Evolutionary conservation across 2,113 vertebrate genomes (phyloP), one percentile per base, ranked within the genome.

Genomic region (Hystrix brachyura): DNA sequence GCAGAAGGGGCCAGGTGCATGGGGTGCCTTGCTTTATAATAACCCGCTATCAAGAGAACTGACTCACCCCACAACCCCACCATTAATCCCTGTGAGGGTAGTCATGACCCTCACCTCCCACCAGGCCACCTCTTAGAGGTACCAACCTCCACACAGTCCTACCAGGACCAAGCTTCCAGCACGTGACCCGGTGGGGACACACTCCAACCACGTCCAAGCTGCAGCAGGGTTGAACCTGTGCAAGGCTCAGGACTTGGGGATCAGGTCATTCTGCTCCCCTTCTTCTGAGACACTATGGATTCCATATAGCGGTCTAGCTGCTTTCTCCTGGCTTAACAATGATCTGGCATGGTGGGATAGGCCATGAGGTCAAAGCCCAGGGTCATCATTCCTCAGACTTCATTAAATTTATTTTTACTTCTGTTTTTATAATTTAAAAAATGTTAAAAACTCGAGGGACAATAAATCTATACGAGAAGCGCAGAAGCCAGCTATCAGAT

Each of bases 351-450:
- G 21, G 48, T 25, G 7, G 5, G 23, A 23, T 14, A 51, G 57
- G 46, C 34, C 7, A 0, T 8, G 18, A 88, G 34, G 71, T 43
- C 15, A 88, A 69, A 87, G 65, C 12, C 59, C 19, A 84, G 69
- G 29, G 53, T 59, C 0, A 1, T 76, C n/a, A 55, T 13, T 15
- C 60, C 23, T 5, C 32, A 60, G 29, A 65, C n/a, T 67, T 62
- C 51, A 79, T 18, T 38, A 93, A 64, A 57, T 51, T 55, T 69
- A 74, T 48, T 80, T 90, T 91, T 53, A 43, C 43, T 74, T 95
- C 34, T 84, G 11, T 48, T 82, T 95, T 79, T 69, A 80, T 0
- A 4, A 51, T 46, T 86, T 18, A 21, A 90, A 3, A 84, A 76
- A 38, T 38, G 29, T 14, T 17, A 48, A 51, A 71, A 4, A 57